Evolutionary conservation across 2,113 vertebrate species (phyloP).

Genomic region (Aplodontia rufa): DNA sequence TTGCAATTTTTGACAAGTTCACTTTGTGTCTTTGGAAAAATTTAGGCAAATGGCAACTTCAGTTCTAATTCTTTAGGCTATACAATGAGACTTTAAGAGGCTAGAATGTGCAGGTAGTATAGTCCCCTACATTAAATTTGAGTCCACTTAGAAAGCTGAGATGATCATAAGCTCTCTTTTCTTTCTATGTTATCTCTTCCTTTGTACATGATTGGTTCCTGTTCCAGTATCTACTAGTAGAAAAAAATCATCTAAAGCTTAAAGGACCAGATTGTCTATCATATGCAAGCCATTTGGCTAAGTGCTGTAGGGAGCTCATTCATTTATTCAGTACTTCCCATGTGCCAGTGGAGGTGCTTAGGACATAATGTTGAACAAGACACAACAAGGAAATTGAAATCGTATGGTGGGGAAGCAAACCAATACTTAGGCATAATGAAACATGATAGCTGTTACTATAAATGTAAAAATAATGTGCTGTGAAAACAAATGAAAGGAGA

Average conservation of each 20-base stretch:
- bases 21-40: conserved; percentile 6
- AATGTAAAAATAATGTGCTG: background rate
- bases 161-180: background rate
- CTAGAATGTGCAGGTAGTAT: background rate
- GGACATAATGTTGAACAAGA: background rate
- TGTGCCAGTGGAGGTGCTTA: background rate
- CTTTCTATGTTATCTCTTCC: background rate
- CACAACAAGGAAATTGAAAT: background rate
- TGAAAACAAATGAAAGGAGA: background rate
- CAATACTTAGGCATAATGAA: background rate
- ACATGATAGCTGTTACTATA: background rate
- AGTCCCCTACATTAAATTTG: background rate
- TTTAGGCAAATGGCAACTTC: background rate
- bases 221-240: background rate
- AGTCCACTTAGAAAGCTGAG: background rate
- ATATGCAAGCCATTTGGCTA: background rate
- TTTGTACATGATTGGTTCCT: background rate
- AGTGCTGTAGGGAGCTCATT: background rate
- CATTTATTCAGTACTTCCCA: background rate
- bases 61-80: background rate
- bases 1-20: background rate
- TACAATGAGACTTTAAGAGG: background rate
- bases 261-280: background rate
- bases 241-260: background rate
- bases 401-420: background rate